Evolutionary conservation across 2,113 vertebrate species (phyloP).

Genomic region (Plecturocebus donacophilus): DNA sequence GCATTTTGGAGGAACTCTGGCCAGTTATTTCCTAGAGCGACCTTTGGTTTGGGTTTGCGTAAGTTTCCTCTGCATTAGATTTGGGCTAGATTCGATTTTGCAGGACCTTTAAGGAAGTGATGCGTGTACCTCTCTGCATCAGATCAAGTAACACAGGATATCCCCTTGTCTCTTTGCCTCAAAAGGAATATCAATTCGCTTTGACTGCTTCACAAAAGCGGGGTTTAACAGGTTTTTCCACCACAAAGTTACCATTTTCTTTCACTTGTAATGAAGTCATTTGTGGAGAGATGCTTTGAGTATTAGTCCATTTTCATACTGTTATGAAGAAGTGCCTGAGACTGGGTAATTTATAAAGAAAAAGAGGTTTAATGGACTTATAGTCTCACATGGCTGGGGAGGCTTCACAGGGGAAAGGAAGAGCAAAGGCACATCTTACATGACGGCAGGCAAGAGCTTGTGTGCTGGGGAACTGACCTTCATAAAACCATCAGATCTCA

Average conservation of each 20-base stretch:
- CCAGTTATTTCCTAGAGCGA: too few relatives aligned
- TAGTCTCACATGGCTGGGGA: too few relatives aligned
- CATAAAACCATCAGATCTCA: too few relatives aligned
- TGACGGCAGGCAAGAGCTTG: fast-evolving
- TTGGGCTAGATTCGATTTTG: neutral
- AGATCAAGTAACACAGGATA: neutral
- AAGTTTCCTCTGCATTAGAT: fast-evolving
- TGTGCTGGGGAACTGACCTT: too few relatives aligned
- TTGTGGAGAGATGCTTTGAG: neutral
- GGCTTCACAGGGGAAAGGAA: too few relatives aligned
- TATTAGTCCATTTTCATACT: too few relatives aligned
- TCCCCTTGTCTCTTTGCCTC: neutral
- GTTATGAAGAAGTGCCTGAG: too few relatives aligned
- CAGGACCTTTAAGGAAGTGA: neutral
- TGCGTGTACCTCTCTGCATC: too few relatives aligned
- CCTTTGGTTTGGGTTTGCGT: neutral
- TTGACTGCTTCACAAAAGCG: neutral
- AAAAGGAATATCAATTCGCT: too few relatives aligned
- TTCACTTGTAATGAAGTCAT: neutral
- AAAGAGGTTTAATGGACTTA: too few relatives aligned
- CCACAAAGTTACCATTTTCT: neutral
- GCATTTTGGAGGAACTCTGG: neutral
- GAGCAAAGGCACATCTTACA: too few relatives aligned
- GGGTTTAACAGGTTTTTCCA: neutral
- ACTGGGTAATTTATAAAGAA: too few relatives aligned